Evolutionary conservation across 2,888 invertebrate genomes (phyloP).

Genomic region (Caenorhabditis auriculariae): DNA sequence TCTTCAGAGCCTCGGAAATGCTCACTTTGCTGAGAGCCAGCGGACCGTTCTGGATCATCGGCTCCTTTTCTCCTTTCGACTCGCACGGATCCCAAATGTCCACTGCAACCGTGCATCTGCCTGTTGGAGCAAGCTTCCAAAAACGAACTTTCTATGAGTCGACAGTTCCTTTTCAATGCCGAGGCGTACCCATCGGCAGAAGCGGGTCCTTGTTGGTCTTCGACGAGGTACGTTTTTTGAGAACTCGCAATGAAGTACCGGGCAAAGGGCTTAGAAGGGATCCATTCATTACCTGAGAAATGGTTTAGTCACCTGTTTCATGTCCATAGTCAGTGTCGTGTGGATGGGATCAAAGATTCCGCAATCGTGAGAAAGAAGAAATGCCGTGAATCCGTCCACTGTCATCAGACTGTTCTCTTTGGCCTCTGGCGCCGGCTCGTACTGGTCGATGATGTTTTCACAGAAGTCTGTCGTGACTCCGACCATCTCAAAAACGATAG

Average conservation of each 20-base stretch:
- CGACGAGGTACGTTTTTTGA: constrained; percentile 62
- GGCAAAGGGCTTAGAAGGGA: constrained; percentile 59
- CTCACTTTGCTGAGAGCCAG: constrained; percentile 67
- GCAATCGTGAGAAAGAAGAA: constrained; percentile 67
- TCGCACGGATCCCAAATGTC: constrained; percentile 69
- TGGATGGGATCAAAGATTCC: constrained; percentile 68
- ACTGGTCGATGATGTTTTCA: constrained; percentile 68
- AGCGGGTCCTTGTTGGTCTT: constrained; percentile 70
- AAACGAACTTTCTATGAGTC: constrained; percentile 70
- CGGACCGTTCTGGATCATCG: constrained; percentile 69
- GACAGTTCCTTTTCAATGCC: constrained; percentile 68
- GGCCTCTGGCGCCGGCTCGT: constrained; percentile 70
- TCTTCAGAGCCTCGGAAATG: constrained; percentile 63
- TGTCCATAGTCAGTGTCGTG: constrained; percentile 68
- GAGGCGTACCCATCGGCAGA: constrained; percentile 68
- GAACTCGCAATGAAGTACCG: constrained; percentile 50
- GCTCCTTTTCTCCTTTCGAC: constrained; percentile 50
- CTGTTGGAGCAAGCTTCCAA: not conserved
- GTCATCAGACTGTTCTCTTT: constrained; percentile 68
- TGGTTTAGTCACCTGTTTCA: constrained; percentile 66
- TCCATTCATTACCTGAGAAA: not conserved
- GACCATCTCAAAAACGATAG: constrained; percentile 66
- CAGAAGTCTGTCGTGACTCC: constrained; percentile 69
- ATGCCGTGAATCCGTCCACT: constrained; percentile 69
- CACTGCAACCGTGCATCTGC: constrained; percentile 67